phyloP scores from a whole-genome alignment of 2,888 invertebrate genomes.

The Allygus modestus region DNA sequence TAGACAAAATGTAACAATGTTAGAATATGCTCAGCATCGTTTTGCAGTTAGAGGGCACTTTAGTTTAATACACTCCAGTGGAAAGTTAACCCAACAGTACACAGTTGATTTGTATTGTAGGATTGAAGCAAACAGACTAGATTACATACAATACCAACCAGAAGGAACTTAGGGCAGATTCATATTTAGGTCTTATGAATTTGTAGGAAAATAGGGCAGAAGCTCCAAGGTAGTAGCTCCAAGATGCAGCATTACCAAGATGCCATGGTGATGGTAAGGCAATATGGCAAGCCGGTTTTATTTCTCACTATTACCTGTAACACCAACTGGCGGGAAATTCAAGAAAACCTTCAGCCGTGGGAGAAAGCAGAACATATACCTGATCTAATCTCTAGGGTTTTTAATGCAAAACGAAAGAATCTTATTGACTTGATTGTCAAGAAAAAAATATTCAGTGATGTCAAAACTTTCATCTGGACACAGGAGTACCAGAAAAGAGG shows the following conservation, averaged over 20 bases:
- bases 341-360: background rate
- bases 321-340: background rate
- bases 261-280: background rate
- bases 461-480: background rate
- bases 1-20: too few species aligned
- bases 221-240: background rate
- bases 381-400: background rate
- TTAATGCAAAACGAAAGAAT: background rate
- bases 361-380: background rate
- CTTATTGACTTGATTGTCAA: background rate
- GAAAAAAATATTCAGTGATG: background rate
- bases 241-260: background rate
- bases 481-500: conserved; percentile 5
- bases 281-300: background rate
- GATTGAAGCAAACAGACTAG: too few species aligned
- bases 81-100: too few species aligned
- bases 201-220: too few species aligned
- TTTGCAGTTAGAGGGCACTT: background rate
- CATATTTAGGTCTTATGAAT: too few species aligned
- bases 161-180: background rate
- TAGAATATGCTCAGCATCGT: background rate
- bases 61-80: too few species aligned
- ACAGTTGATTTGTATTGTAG: too few species aligned
- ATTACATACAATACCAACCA: background rate
- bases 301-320: background rate